Percentiles rank a stretch among this genome's conserved stretches.
phyloP scores from a whole-genome alignment of 1,140 invertebrate species.

The Drosophila kohkoa region DNA sequence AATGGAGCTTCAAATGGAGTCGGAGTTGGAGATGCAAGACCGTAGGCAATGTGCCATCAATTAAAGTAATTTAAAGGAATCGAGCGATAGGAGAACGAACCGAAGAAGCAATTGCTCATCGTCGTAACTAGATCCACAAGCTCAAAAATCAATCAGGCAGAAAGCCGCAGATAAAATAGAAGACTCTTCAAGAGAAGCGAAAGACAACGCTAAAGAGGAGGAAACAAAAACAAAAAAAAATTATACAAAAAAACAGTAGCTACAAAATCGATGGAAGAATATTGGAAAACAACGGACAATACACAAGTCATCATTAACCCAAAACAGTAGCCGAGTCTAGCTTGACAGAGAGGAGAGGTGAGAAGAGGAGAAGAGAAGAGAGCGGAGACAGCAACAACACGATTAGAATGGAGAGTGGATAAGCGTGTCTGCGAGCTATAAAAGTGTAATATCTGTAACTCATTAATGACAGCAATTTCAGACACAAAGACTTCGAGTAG shows the following conservation, averaged over 20 bases:
- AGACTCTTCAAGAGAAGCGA: constrained; percentile 17
- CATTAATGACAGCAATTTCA: constrained; percentile 80
- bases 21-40: background rate
- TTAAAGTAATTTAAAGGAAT: constrained; percentile 82
- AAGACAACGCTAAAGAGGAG: constrained; percentile 34
- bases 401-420: constrained; percentile 76
- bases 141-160: constrained; percentile 76
- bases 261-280: constrained; percentile 74
- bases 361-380: constrained; percentile 4
- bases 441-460: constrained; percentile 84
- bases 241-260: constrained; percentile 67
- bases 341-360: constrained; percentile 25
- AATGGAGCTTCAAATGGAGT: background rate
- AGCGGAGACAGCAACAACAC: constrained; percentile 48
- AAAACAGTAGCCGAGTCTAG: constrained; percentile 66
- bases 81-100: constrained; percentile 50
- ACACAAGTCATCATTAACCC: constrained; percentile 72
- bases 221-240: constrained; percentile 30
- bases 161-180: constrained; percentile 52
- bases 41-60: constrained; percentile 69
- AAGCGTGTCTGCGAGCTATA: constrained; percentile 80
- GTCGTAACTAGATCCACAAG: constrained; percentile 75
- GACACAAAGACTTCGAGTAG: constrained; percentile 31
- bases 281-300: constrained; percentile 45
- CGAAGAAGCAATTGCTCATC: constrained; percentile 1